phyloP scores from a whole-genome alignment of 2,797 vertebrate genomes.

The Odontamblyopus rebecca region DNA sequence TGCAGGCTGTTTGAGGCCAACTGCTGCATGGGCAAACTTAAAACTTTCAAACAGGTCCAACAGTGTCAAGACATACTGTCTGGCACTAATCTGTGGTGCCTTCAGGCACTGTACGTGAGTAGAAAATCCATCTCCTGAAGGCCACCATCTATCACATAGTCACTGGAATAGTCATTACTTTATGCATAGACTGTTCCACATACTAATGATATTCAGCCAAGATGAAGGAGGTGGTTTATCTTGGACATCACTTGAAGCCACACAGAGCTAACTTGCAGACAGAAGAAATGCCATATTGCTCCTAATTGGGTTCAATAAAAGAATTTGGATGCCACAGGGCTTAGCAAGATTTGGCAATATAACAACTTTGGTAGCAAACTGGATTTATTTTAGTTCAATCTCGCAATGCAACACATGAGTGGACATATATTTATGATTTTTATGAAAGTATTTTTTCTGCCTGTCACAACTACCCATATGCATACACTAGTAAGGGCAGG shows the following conservation, averaged over 20 bases:
- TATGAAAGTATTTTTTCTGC: background rate
- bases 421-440: background rate
- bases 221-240: background rate
- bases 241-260: background rate
- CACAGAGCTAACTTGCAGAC: background rate
- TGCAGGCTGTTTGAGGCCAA: conserved; percentile 35
- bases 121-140: conserved; percentile 18
- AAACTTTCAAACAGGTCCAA: conserved; percentile 42
- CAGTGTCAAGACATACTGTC: conserved; percentile 21
- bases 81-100: conserved; percentile 22
- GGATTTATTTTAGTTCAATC: background rate
- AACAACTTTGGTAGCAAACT: background rate
- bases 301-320: background rate
- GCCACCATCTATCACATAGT: conserved; percentile 8
- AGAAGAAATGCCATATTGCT: background rate
- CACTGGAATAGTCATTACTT: conserved; percentile 7
- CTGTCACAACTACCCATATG: background rate
- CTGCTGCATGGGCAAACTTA: conserved; percentile 38
- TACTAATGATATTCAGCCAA: background rate
- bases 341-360: background rate
- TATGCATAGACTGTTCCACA: conserved; percentile 2
- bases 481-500: background rate
- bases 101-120: conserved; percentile 11
- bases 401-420: background rate
- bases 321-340: background rate